These are phyloP conservation scores for Chamaetylas fuelleborni DNA, from an alignment of 2,113 vertebrate genomes.

Conservation along the genomic window DNA sequence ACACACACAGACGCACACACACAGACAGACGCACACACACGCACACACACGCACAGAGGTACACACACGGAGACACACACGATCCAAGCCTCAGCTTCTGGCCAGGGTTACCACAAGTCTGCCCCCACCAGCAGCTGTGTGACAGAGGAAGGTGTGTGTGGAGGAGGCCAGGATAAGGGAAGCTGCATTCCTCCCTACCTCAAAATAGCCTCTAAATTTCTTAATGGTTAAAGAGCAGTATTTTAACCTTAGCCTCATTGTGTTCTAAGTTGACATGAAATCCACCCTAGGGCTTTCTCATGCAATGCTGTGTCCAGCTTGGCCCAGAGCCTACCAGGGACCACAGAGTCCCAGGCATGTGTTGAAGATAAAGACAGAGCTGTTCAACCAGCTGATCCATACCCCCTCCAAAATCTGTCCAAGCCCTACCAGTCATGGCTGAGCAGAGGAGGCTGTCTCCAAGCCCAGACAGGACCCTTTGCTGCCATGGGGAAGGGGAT, in stretches of 20 bases:
- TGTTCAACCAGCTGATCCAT: background rate
- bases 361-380: background rate
- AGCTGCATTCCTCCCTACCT: background rate
- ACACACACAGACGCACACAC: no score
- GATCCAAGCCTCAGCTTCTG: background rate
- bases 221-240: background rate
- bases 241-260: background rate
- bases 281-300: background rate
- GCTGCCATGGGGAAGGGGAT: background rate
- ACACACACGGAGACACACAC: no score
- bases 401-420: background rate
- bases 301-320: background rate
- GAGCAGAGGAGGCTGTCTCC: background rate
- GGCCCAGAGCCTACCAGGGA: background rate
- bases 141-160: background rate
- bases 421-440: background rate
- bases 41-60: no score
- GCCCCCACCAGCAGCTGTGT: background rate
- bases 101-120: background rate
- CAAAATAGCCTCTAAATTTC: background rate
- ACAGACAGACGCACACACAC: no score
- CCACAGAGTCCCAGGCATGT: no score
- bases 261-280: background rate
- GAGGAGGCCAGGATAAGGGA: background rate
- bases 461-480: background rate